Evolutionary conservation across 2,888 invertebrate species (phyloP).

Genomic region (Drosophila recens): DNA sequence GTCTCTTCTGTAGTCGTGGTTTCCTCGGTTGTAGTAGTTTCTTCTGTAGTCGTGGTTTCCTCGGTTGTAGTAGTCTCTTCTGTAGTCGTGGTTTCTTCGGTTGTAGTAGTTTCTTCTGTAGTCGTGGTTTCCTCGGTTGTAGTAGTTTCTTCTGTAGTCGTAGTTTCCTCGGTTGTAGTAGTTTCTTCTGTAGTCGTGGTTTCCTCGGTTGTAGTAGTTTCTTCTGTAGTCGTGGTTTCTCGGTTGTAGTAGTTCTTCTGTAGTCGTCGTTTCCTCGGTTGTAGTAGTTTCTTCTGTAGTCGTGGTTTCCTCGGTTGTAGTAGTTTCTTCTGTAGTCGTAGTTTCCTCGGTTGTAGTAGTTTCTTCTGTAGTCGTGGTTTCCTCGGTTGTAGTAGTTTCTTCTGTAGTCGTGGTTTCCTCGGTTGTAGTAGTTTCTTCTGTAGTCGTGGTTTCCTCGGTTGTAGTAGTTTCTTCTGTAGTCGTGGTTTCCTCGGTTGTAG

Average conservation of each 20-base stretch:
- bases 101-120: background rate
- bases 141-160: background rate
- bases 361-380: slow-evolving; percentile 2
- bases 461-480: slow-evolving; percentile 1
- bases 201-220: background rate
- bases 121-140: background rate
- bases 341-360: background rate
- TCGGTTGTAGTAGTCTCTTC: background rate
- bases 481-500: background rate
- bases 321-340: background rate
- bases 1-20: background rate
- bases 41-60: slow-evolving; percentile 3
- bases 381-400: background rate
- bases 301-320: background rate
- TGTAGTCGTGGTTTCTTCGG: background rate
- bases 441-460: background rate
- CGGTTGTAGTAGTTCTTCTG: background rate
- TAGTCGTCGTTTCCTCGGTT: background rate
- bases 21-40: background rate
- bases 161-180: background rate
- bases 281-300: slow-evolving; percentile 3
- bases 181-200: background rate
- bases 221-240: background rate
- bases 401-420: background rate
- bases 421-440: background rate